Evolutionary conservation across 1,140 invertebrate genomes (phyloP).

Genomic region (Tetragonula clypearis): DNA sequence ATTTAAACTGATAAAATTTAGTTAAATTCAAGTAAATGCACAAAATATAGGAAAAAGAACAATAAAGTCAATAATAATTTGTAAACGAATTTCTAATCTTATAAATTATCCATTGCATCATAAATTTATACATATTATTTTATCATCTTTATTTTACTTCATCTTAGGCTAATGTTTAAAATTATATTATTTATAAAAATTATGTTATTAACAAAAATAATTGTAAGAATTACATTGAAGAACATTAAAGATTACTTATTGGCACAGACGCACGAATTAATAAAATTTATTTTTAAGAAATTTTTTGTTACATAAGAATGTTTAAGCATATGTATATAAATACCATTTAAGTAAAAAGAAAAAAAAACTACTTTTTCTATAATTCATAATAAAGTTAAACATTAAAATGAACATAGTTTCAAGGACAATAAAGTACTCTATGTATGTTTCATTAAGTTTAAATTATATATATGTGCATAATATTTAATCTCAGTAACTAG

Average conservation of each 20-base stretch:
- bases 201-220: slow-evolving; percentile 27
- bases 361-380: background rate
- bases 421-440: slow-evolving; percentile 65
- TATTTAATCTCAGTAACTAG: slow-evolving; percentile 22
- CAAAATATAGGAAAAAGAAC: slow-evolving; percentile 49
- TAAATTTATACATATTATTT: slow-evolving; percentile 2
- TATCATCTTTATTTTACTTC: slow-evolving; percentile 14
- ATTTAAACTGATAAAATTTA: slow-evolving; percentile 42
- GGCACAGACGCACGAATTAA: background rate
- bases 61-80: slow-evolving; percentile 60
- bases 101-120: slow-evolving; percentile 8
- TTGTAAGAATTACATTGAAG: slow-evolving; percentile 23
- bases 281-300: background rate
- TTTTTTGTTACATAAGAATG: slow-evolving; percentile 3
- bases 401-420: slow-evolving; percentile 45
- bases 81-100: slow-evolving; percentile 44
- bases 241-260: slow-evolving; percentile 25
- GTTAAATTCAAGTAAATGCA: slow-evolving; percentile 27
- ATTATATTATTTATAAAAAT: slow-evolving; percentile 23
- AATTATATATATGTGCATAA: slow-evolving; percentile 28
- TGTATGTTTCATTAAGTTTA: slow-evolving; percentile 51
- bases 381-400: slow-evolving; percentile 9
- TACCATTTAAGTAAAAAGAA: slow-evolving; percentile 4
- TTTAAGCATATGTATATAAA: background rate
- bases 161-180: background rate